Conservation (phyloP, 2,113 vertebrate species). For the Vulpes vulpes region DNA sequence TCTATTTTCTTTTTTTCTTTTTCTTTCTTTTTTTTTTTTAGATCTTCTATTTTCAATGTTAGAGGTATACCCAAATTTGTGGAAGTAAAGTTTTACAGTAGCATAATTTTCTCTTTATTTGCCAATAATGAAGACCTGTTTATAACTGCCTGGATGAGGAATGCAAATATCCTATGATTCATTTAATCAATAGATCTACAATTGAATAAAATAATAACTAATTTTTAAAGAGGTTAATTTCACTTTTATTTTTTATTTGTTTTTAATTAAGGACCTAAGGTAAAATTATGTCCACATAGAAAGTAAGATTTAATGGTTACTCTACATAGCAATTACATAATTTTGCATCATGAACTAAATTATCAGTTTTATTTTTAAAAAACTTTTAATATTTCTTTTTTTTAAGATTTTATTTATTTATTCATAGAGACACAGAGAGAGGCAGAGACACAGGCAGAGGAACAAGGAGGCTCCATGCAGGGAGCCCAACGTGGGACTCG, state of each 20-base stretch:
- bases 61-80: background rate
- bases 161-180: background rate
- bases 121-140: background rate
- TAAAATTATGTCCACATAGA: background rate
- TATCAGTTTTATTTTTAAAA: background rate
- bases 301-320: constrained; percentile 45
- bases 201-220: background rate
- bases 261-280: background rate
- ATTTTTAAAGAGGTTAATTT: constrained; percentile 8
- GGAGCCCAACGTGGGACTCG: no score
- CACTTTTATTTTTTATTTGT: background rate
- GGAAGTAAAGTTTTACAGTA: background rate
- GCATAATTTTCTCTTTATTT: constrained; percentile 48
- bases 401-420: no score
- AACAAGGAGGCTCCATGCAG: no score
- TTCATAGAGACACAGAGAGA: no score
- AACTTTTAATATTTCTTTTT: no score
- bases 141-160: background rate
- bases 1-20: background rate
- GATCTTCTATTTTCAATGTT: background rate
- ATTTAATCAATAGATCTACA: background rate
- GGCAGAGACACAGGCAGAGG: no score
- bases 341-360: constrained; percentile 6
- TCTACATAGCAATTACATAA: background rate
- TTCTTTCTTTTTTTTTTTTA: background rate